A percentile compares a stretch with the other conserved stretches of the same genome.
These are phyloP conservation scores for Mellivora capensis DNA, from an alignment of 2,113 vertebrate genomes.

Conservation along the genomic window DNA sequence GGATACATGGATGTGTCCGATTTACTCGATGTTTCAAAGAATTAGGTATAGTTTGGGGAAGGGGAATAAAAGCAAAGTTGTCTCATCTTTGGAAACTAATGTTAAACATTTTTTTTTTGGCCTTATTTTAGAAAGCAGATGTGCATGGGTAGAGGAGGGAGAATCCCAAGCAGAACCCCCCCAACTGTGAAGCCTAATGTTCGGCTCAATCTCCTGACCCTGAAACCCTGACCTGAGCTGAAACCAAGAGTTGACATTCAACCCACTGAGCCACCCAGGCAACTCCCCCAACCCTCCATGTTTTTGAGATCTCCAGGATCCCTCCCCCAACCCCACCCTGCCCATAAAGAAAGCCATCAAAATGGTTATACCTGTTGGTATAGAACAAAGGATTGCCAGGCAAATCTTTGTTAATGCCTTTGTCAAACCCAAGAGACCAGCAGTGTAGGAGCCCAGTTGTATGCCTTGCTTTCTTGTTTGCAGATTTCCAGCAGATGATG, in stretches of 20 bases:
- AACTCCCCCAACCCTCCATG: neutral
- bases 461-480: constrained; percentile 16
- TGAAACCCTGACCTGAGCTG: neutral
- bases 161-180: neutral
- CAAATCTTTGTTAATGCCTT: neutral
- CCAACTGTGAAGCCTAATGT: neutral
- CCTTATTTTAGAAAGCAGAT: neutral
- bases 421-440: neutral
- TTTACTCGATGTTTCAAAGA: neutral
- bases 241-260: accelerated
- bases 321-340: too few species aligned
- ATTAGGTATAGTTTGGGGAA: neutral
- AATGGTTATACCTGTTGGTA: neutral
- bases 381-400: neutral
- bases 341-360: neutral
- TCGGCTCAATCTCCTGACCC: neutral
- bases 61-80: neutral
- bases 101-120: neutral
- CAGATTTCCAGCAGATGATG: neutral
- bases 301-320: neutral
- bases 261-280: neutral
- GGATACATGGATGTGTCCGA: neutral
- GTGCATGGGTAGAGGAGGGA: neutral
- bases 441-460: neutral
- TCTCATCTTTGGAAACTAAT: neutral